Evolutionary conservation across 2,797 vertebrate species (phyloP).

Genomic region (Chromis chromis): DNA sequence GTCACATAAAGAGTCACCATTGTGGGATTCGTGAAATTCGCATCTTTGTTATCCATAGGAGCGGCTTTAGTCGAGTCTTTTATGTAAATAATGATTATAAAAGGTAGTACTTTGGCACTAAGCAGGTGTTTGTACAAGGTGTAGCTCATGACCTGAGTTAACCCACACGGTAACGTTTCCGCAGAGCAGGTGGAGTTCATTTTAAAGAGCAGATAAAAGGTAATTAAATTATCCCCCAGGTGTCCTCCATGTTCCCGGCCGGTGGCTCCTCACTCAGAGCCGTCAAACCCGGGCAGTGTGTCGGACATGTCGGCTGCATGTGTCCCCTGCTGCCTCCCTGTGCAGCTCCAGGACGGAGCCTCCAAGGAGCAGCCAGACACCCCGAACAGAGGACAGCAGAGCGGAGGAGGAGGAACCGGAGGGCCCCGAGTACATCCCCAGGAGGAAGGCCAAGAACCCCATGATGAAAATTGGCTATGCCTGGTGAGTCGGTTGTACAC

Average conservation of each 20-base stretch:
- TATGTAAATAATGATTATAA: background rate
- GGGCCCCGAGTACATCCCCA: slow-evolving; percentile 88
- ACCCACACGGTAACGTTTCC: background rate
- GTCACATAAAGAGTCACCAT: background rate
- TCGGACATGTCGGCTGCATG: slow-evolving; percentile 57
- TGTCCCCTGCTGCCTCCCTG: slow-evolving; percentile 43
- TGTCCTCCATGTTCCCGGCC: slow-evolving; percentile 19
- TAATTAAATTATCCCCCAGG: slow-evolving; percentile 44
- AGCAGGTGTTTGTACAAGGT: background rate
- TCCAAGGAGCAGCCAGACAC: slow-evolving; percentile 18
- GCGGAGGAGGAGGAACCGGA: slow-evolving; percentile 38
- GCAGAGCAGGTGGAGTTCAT: background rate
- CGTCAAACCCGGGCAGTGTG: background rate
- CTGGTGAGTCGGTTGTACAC: slow-evolving; percentile 83
- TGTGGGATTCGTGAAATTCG: accelerated
- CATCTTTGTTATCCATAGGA: accelerated
- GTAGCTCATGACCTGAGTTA: no score
- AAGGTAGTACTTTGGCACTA: accelerated
- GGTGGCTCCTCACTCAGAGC: slow-evolving; percentile 27
- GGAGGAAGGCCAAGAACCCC: slow-evolving; percentile 89
- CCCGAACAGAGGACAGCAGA: slow-evolving; percentile 9
- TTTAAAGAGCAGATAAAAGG: accelerated
- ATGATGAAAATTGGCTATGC: slow-evolving; percentile 91
- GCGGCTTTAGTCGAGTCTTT: background rate
- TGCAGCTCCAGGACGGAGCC: slow-evolving; percentile 49